Conservation (phyloP, 2,797 vertebrate species). For the Sardinella longiceps region DNA sequence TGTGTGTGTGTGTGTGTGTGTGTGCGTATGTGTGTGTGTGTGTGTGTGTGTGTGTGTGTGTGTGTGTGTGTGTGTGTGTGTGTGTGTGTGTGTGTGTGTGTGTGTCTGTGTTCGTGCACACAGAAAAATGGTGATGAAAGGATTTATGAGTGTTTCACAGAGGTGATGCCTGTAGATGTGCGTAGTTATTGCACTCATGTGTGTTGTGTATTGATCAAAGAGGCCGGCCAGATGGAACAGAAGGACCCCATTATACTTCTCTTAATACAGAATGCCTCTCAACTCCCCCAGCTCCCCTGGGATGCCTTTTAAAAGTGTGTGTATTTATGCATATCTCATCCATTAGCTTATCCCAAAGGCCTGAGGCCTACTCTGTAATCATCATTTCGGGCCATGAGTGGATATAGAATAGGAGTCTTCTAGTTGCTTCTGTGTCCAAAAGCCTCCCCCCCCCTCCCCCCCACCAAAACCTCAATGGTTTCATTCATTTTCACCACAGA, state of each 20-base stretch:
- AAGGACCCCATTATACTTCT: background rate
- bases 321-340: background rate
- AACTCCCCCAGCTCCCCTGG: background rate
- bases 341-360: background rate
- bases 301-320: background rate
- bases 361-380: slow-evolving; percentile 1
- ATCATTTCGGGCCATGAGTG: background rate
- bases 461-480: background rate
- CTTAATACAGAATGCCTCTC: background rate
- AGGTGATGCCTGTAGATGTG: background rate
- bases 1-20: background rate
- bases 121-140: background rate
- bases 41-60: too few species aligned
- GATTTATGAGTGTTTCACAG: background rate
- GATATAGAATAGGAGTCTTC: background rate
- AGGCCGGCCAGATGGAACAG: background rate
- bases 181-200: background rate
- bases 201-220: slow-evolving; percentile 10
- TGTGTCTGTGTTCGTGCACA: too few species aligned
- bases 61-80: too few species aligned
- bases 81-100: too few species aligned
- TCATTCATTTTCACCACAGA: background rate
- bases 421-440: slow-evolving; percentile 7
- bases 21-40: background rate
- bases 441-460: too few species aligned